These are phyloP conservation scores for Cephus runcator DNA, from an alignment of 2,888 invertebrate species.

Conservation along the genomic window DNA sequence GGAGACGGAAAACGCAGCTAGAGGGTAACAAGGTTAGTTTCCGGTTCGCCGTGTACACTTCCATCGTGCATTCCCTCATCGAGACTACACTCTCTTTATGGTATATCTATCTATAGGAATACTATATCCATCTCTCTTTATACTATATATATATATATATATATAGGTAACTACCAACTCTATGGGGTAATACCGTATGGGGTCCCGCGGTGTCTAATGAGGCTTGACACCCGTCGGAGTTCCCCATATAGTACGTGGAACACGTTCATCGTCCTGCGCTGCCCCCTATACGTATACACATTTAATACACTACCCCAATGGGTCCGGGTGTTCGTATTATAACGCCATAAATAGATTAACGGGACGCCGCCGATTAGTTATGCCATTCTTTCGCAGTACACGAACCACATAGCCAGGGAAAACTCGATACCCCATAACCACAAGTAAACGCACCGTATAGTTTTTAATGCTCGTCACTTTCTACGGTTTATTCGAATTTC, in stretches of 20 bases:
- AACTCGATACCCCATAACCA: background rate
- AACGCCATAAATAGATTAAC: slow-evolving; percentile 50
- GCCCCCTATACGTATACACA: slow-evolving; percentile 1
- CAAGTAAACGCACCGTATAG: background rate
- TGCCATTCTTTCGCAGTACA: background rate
- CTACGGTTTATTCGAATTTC: background rate
- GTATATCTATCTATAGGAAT: background rate
- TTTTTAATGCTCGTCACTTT: background rate
- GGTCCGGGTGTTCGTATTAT: slow-evolving; percentile 32
- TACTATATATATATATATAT: slow-evolving; percentile 8
- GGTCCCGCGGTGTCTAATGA: slow-evolving; percentile 54
- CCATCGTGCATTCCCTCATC: background rate
- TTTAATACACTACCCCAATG: slow-evolving; percentile 17
- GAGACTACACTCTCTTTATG: background rate
- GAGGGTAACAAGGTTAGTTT: slow-evolving; percentile 46
- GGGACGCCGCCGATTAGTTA: slow-evolving; percentile 40
- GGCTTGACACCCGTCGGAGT: slow-evolving; percentile 47
- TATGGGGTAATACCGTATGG: slow-evolving; percentile 23
- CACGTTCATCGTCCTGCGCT: background rate
- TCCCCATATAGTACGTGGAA: background rate
- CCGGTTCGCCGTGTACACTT: slow-evolving; percentile 37
- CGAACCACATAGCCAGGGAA: background rate
- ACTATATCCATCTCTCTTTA: slow-evolving; percentile 26
- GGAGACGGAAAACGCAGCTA: slow-evolving; percentile 4
- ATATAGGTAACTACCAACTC: slow-evolving; percentile 8